Conservation (phyloP, 2,797 vertebrate species). For the Echiichthys vipera region DNA sequence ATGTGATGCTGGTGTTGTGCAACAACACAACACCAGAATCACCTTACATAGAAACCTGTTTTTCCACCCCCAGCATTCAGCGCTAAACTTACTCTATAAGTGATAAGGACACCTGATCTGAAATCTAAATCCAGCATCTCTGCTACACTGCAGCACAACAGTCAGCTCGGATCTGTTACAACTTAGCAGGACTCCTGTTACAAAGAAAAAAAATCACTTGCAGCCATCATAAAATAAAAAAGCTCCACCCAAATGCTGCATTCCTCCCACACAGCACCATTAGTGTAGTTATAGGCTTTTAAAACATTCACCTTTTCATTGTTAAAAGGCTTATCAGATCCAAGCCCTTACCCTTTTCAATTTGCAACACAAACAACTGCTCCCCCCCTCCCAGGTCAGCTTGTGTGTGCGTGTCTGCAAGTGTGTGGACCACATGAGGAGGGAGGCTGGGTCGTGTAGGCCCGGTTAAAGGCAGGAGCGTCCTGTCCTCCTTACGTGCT, state of each 20-base stretch:
- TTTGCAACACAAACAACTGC: slow-evolving; percentile 37
- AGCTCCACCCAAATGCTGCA: slow-evolving; percentile 63
- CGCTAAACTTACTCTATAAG: slow-evolving; percentile 3
- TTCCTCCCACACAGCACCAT: slow-evolving; percentile 60
- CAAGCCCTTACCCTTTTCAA: slow-evolving; percentile 52
- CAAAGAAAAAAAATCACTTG: slow-evolving; percentile 44
- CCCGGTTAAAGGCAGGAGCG: slow-evolving; percentile 23
- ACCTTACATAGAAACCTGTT: slow-evolving; percentile 30
- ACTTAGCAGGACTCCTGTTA: slow-evolving; percentile 60
- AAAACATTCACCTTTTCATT: slow-evolving; percentile 66
- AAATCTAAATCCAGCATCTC: slow-evolving; percentile 58
- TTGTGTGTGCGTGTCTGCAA: background rate
- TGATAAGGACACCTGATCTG: slow-evolving; percentile 48
- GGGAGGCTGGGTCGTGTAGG: slow-evolving; percentile 9
- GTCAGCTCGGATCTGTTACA: slow-evolving; percentile 51
- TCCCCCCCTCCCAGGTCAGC: slow-evolving; percentile 37
- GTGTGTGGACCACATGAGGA: slow-evolving; percentile 9
- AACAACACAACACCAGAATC: slow-evolving; percentile 15
- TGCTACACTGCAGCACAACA: slow-evolving; percentile 41
- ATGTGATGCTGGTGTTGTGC: slow-evolving; percentile 6
- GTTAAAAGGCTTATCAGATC: slow-evolving; percentile 72
- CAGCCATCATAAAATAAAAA: slow-evolving; percentile 52
- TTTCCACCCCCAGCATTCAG: background rate
- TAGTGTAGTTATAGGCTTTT: slow-evolving; percentile 54
- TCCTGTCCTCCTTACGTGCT: slow-evolving; percentile 29